Percentiles rank a stretch among this genome's conserved stretches.
Conservation (phyloP, 2,797 vertebrate species). For the Monodelphis domestica region DNA sequence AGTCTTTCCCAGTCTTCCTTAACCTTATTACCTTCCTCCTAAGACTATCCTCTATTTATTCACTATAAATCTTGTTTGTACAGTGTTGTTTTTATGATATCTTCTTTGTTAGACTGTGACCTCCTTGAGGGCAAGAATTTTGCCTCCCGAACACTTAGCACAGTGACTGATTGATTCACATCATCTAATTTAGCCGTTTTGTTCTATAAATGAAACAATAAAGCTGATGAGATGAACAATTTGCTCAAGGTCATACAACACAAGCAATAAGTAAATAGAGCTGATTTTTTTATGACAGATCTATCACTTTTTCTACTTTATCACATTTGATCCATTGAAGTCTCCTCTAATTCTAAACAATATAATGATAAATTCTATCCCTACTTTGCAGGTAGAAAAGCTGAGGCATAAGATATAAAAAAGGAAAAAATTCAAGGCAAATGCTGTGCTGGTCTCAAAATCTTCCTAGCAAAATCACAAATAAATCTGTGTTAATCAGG, state of each 20-base stretch:
- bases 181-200: neutral
- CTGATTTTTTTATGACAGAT: neutral
- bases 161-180: neutral
- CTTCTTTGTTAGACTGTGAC: neutral
- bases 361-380: slow-evolving; percentile 38
- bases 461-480: slow-evolving; percentile 15
- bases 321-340: neutral
- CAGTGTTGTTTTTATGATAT: too few relatives aligned
- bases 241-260: neutral
- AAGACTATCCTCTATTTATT: neutral
- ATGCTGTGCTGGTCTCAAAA: slow-evolving; percentile 35
- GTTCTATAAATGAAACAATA: neutral
- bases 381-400: slow-evolving; percentile 1
- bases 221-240: neutral
- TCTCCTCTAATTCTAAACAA: slow-evolving; percentile 31
- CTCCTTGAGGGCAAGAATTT: neutral
- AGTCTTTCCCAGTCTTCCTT: neutral
- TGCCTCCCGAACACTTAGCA: neutral
- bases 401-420: slow-evolving; percentile 37
- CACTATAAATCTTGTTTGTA: neutral
- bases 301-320: neutral
- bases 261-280: neutral
- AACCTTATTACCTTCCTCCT: neutral
- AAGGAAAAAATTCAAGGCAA: slow-evolving; percentile 10
- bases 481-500: slow-evolving; percentile 28